Evolutionary conservation across 2,113 vertebrate species (phyloP), one percentile per base, ranked within the genome.

Genomic region (Psittacus erithacus): DNA sequence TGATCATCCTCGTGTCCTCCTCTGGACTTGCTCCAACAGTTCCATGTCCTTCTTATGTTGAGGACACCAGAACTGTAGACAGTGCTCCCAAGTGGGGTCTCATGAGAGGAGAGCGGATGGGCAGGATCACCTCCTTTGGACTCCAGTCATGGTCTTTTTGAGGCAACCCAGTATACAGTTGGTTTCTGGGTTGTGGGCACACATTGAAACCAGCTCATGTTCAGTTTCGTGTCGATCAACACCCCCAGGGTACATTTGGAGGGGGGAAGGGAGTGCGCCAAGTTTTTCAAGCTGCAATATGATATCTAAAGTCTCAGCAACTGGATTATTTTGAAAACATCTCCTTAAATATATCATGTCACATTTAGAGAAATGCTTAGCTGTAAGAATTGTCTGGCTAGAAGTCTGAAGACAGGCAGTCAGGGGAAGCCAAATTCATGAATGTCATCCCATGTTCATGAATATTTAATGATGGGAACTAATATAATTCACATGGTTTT

Each of bases 381-480:
- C 69, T 88, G 28, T 70, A 74, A 63, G 75, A 74, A 43, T 53
- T 93, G 75, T 64, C 93, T 94, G 73, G 80, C 73, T 62, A 18
- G 55, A 57, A 88, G 52, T 83, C 88, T 2, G 5, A 94, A 91
- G 55, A 12, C 29, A 41, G 64, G n/a, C 70, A 35, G 50, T 82
- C 25, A 86, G 88, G 11, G 19, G 43, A 39, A 88, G 90, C 62
- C 77, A 89, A 85, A 89, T 84, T 89, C 70, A 76, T 79, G 81
- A 86, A 71, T 68, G 84, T 93, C 60, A 47, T 60, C 50, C 76
- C 23, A 11, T 39, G 64, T 28, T 86, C 59, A 65, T 96, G 87
- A 91, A 93, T 94, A 94, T 95, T 82, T 95, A 94, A 92, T 64
- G 63, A 19, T 77, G 31, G 57, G 57, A 91, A 68, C 88, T 91